These are phyloP conservation scores for Malurus cyaneus DNA, from an alignment of 2,113 vertebrate genomes.

Conservation along the genomic window DNA sequence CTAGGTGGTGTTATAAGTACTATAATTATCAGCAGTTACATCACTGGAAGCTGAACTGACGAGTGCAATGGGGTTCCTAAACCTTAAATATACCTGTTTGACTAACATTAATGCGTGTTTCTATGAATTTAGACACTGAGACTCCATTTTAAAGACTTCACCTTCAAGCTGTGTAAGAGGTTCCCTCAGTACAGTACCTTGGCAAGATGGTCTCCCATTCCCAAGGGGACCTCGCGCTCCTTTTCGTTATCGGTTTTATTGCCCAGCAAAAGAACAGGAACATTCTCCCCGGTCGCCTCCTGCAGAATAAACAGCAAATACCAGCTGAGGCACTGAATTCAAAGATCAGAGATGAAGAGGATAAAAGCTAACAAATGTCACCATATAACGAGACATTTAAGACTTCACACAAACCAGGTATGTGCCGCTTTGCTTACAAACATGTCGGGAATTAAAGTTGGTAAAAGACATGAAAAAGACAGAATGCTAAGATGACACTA, in stretches of 20 bases:
- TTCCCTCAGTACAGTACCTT: constrained; percentile 69
- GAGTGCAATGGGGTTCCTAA: not conserved
- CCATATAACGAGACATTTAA: not conserved
- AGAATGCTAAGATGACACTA: not conserved
- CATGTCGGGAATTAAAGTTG: not conserved
- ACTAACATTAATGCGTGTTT: not conserved
- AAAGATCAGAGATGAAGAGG: not conserved
- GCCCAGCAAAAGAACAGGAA: constrained; percentile 86
- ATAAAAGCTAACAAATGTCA: not conserved
- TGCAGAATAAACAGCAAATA: constrained; percentile 59
- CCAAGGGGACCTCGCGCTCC: constrained; percentile 81
- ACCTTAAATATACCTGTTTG: not conserved
- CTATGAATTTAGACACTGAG: not conserved
- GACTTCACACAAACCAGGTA: not conserved
- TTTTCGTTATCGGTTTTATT: constrained; percentile 89
- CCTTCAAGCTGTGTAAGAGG: not conserved
- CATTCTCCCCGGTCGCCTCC: constrained; percentile 82
- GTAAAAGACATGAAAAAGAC: not conserved
- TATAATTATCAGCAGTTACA: not conserved
- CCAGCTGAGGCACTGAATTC: not conserved
- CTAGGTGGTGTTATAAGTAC: not conserved
- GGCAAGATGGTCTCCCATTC: constrained; percentile 82
- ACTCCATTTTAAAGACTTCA: not conserved
- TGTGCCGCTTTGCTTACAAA: not conserved
- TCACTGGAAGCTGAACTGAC: not conserved